Base-by-base conservation (phyloP, 30 jellyfish, hydroid and myxozoan species). In the Aurelia sp. region DNA sequence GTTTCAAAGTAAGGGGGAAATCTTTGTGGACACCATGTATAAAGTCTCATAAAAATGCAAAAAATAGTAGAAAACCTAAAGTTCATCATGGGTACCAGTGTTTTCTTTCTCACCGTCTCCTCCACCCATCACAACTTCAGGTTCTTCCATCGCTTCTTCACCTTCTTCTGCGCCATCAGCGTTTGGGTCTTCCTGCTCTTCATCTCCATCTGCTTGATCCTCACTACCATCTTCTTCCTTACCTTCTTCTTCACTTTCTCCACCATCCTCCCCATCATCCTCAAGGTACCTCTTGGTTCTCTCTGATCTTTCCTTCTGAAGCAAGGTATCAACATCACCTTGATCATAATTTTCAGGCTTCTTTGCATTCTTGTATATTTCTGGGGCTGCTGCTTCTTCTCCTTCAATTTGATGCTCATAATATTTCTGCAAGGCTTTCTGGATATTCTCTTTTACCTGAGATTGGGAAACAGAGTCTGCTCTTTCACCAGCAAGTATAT, bases 301-400 rank as follows among this genome's bases (percentile, higher is more conserved):
- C 37, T 59, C 81, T 20, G 3, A 15, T 30, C n/a, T 47, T 19
- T 68, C 89, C 23, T 51, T 51, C 69, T 30, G 33, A 64, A 52
- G 48, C 11, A 68, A 53, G 13, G 30, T 17, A 52, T 76, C 89
- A 33, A 74, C 89, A 62, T 86, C 96, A 52, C 86, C 89, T 30
- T 66, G 74, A 86, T 74, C 96, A 55, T 86, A 57, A 7, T 62
- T 71, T 35, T 86, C 85, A 40, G 89, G 89, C 67, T 58, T 60
- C 53, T 74, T 48, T 19, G 79, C 80, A 51, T 69, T 65, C 23
- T 41, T 31, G 35, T 57, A 74, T 16, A 63, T 22, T 4, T 86
- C 89, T 50, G 89, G 96, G 13, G 85, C 78, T 17, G 85, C 85
- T 48, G 89, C 96, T 40, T 70, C 96, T 51, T 68, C 89, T 3